These are phyloP conservation scores for Falco rusticolus DNA, from an alignment of 2,797 vertebrate genomes.

Conservation along the genomic window DNA sequence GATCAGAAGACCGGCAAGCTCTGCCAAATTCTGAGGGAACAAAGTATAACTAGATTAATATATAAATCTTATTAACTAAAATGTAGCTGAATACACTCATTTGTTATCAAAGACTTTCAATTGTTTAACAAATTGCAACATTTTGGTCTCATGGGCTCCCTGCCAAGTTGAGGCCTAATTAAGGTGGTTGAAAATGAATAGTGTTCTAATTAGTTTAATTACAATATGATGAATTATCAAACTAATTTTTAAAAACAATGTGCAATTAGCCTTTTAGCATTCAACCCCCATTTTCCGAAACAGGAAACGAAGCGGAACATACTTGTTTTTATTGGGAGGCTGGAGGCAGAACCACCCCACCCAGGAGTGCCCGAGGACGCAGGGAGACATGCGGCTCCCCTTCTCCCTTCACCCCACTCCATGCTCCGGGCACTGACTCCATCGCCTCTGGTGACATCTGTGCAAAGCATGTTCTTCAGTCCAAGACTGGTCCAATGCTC, in stretches of 20 bases:
- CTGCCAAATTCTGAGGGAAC: conserved; percentile 71
- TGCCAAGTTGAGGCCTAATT: conserved; percentile 80
- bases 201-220: conserved; percentile 83
- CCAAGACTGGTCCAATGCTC: neutral
- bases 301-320: conserved; percentile 68
- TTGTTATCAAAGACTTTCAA: conserved; percentile 76
- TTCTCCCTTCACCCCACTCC: neutral
- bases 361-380: neutral
- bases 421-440: neutral
- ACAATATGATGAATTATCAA: conserved; percentile 81
- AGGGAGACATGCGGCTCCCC: neutral
- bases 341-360: neutral
- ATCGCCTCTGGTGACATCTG: neutral
- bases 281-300: conserved; percentile 68
- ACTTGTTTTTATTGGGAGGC: conserved; percentile 56
- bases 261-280: conserved; percentile 74
- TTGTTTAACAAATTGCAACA: conserved; percentile 78
- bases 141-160: conserved; percentile 70
- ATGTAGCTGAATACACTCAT: conserved; percentile 73
- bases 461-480: conserved; percentile 26
- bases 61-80: conserved; percentile 80
- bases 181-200: conserved; percentile 78
- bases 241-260: conserved; percentile 78
- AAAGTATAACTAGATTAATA: conserved; percentile 77
- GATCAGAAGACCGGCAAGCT: conserved; percentile 65